Percentiles rank a stretch among this genome's conserved stretches.
phyloP scores from a whole-genome alignment of 1,140 invertebrate species.

The Leptopilina clavipes region DNA sequence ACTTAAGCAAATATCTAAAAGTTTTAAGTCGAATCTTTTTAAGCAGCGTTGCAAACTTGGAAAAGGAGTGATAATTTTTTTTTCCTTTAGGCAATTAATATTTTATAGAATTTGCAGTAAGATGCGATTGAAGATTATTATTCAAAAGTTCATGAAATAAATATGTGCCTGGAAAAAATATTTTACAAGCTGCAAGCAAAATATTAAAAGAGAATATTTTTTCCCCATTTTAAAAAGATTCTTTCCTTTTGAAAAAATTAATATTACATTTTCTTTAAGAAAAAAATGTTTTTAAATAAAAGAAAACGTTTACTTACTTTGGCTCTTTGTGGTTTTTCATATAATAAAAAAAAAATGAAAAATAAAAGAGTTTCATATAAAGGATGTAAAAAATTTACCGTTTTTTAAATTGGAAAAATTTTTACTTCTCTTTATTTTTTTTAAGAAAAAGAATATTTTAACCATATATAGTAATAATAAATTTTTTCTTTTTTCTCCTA shows the following conservation, averaged over 20 bases:
- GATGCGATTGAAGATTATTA: background rate
- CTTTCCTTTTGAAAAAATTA: too few relatives aligned
- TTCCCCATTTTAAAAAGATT: too few relatives aligned
- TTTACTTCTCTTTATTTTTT: background rate
- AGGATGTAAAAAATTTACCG: background rate
- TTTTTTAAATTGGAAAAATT: constrained; percentile 8
- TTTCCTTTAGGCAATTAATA: background rate
- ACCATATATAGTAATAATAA: background rate
- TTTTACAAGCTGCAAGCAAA: too few relatives aligned
- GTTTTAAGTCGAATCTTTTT: constrained; percentile 10
- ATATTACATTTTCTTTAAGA: too few relatives aligned
- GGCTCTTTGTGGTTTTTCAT: background rate
- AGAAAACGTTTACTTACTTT: background rate
- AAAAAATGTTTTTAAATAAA: too few relatives aligned
- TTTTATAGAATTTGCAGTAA: background rate
- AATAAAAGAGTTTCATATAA: background rate
- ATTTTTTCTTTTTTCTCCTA: background rate
- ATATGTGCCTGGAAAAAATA: too few relatives aligned
- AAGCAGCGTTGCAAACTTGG: background rate
- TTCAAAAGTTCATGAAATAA: too few relatives aligned
- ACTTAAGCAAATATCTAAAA: background rate
- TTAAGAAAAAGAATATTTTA: background rate
- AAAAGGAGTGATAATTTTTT: background rate
- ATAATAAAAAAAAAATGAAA: background rate
- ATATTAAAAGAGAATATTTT: too few relatives aligned